Base-by-base conservation (phyloP, 2,888 invertebrate species). In the Petrolisthes cinctipes region DNA sequence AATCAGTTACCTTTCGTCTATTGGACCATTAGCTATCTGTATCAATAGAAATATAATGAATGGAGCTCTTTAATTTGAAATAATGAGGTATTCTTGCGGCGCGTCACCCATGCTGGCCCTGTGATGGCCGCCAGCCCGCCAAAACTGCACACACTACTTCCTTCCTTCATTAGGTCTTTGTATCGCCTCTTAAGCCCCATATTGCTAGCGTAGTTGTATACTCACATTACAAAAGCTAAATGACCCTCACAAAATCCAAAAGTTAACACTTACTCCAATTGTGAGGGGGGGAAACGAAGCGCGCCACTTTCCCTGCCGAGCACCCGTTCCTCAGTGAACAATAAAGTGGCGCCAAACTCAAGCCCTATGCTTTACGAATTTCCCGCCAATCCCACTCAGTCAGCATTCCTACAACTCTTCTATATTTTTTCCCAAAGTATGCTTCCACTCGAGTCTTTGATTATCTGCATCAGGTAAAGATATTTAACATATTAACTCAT, bases 111-210 rank as follows among this genome's bases (percentile, higher is more conserved):
- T 87, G 87, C 87, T 87, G 83, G 79, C 83, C 53, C 75, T 37
- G 83, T 79, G 87, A 87, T 87, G 87, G 87, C 87, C 83, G 87
- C 87, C 87, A 87, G 87, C 87, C 87, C 87, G 87, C 87, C 87
- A 87, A 87, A 87, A 87, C 87, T 87, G 56, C 81, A 57, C 17
- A 79, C 54, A 54, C 17, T 68, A 73, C 81, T 87, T 87, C 83
- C 80, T 68, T 73, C 66, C 73, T 56, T 54, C 20, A 75, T 71
- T 20, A 6, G 53, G 17, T 20, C n/a, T n/a, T 56, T 53, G 66
- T 17, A 23, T 37, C 37, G 6, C 4, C 56, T 6, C 56, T 17
- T 75, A 6, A 5, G 17, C 11, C 57, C 56, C 23, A 20, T 23
- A 56, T 5, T 57, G 11, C 37, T 4, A 23, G 75, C 5, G 11